Evolutionary conservation across 1,140 invertebrate species (phyloP).

Genomic region (Lepidostoma basale): DNA sequence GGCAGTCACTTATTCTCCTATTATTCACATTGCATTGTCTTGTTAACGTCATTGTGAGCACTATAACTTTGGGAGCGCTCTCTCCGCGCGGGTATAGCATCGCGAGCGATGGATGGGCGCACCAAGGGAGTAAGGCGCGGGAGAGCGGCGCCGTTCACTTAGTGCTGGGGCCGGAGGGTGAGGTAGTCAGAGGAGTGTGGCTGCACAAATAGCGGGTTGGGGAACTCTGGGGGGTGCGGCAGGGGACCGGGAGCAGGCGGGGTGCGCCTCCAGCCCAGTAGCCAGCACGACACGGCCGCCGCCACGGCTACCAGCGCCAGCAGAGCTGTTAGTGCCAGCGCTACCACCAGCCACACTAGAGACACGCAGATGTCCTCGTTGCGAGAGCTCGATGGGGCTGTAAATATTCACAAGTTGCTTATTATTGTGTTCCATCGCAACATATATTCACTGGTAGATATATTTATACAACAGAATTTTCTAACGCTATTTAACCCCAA

Average conservation of each 20-base stretch:
- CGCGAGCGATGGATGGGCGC: conserved; percentile 7
- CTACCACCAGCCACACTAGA: conserved; percentile 90
- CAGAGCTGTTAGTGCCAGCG: conserved; percentile 88
- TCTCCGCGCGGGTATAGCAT: conserved; percentile 7
- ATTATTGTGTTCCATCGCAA: not conserved
- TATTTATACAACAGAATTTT: no score
- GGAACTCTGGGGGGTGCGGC: conserved; percentile 93
- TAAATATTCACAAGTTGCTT: not conserved
- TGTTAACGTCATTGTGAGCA: no score
- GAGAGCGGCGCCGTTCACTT: not conserved
- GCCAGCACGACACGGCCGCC: conserved; percentile 92
- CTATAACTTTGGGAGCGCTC: not conserved
- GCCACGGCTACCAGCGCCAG: conserved; percentile 91
- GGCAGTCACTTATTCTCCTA: not conserved
- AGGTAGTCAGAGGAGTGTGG: conserved; percentile 79
- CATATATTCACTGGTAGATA: no score
- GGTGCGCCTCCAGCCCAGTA: conserved; percentile 88
- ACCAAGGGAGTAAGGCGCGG: conserved; percentile 12
- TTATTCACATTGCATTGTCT: conserved; percentile 6
- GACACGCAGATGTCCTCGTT: conserved; percentile 90
- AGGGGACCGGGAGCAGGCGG: conserved; percentile 85
- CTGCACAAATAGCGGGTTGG: conserved; percentile 89
- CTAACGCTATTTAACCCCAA: no score
- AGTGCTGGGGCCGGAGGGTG: conserved; percentile 41
- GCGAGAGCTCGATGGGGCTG: conserved; percentile 41